A percentile compares a stretch with the other conserved stretches of the same genome.
Conservation (phyloP, 2,113 vertebrate species). For the Dissostichus mawsoni region DNA sequence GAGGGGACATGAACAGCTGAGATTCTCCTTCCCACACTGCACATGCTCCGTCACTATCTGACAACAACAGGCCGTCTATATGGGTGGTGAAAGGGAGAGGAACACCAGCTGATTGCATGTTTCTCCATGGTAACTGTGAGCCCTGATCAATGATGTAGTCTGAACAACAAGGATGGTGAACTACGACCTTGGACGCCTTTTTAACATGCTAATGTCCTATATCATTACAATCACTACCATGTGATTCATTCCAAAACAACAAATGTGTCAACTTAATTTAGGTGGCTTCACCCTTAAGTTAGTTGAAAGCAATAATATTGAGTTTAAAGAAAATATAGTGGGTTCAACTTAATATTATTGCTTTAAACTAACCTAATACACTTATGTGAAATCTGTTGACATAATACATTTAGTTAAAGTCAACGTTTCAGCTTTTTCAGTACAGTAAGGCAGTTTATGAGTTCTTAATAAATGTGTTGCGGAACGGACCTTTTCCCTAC, state of each 20-base stretch:
- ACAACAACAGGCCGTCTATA: conserved; percentile 47
- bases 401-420: no score
- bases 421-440: no score
- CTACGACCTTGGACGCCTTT: conserved; percentile 23
- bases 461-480: not conserved
- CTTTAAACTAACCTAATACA: no score
- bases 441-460: no score
- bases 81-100: conserved; percentile 10
- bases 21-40: conserved; percentile 70
- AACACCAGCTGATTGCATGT: conserved; percentile 61
- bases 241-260: not conserved
- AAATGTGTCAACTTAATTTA: not conserved
- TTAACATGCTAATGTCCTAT: not conserved
- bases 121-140: conserved; percentile 58
- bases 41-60: conserved; percentile 67
- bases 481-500: not conserved
- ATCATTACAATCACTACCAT: conserved; percentile 5
- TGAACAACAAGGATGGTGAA: conserved; percentile 24
- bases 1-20: conserved; percentile 72
- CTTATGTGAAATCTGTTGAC: no score
- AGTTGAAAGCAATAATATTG: no score
- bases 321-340: no score
- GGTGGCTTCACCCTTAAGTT: not conserved
- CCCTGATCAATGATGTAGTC: conserved; percentile 29
- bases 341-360: no score